Conservation (phyloP, 92 coral and sea anemone species). For the Porites evermanni region DNA sequence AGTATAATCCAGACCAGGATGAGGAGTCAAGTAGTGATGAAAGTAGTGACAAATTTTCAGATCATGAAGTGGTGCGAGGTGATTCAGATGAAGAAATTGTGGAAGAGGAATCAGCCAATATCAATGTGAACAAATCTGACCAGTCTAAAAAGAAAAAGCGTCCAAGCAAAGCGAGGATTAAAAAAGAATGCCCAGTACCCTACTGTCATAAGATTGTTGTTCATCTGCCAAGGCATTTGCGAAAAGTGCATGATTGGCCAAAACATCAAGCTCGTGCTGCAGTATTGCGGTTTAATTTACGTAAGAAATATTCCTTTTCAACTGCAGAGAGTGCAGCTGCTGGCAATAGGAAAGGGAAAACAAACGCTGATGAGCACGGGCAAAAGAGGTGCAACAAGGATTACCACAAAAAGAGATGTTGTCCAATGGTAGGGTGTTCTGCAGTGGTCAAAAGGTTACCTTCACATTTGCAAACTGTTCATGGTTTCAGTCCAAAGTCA, state of each 20-base stretch:
- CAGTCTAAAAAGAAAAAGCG: conserved; percentile 38
- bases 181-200: conserved; percentile 39
- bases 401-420: conserved; percentile 39
- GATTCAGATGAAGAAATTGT: no score
- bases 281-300: conserved; percentile 29
- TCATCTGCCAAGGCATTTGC: conserved; percentile 36
- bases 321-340: conserved; percentile 36
- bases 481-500: conserved; percentile 25
- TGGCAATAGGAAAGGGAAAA: conserved; percentile 40
- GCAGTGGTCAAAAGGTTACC: conserved; percentile 48
- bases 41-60: no score
- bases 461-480: conserved; percentile 51
- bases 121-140: conserved; percentile 34
- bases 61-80: no score
- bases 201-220: conserved; percentile 39
- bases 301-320: conserved; percentile 45
- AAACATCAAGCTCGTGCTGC: conserved; percentile 40
- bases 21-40: no score
- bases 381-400: conserved; percentile 31
- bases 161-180: conserved; percentile 38
- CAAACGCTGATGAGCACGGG: conserved; percentile 20
- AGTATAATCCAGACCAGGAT: no score
- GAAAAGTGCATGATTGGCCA: conserved; percentile 25
- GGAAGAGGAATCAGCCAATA: no score
- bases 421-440: conserved; percentile 44